Evolutionary conservation across 2,113 vertebrate species (phyloP).

Genomic region (Scortum barcoo): DNA sequence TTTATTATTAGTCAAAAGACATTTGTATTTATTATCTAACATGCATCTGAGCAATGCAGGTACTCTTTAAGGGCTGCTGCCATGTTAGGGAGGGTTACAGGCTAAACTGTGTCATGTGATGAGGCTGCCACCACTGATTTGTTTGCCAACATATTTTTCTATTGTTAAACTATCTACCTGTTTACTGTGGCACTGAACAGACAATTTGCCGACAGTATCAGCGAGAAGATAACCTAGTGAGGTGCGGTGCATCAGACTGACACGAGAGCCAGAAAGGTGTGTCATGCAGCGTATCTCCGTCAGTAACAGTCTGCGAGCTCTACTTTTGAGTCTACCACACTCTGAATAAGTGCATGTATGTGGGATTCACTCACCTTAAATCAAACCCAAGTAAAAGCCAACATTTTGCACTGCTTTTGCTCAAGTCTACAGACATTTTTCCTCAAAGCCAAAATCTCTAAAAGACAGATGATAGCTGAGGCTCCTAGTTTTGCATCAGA

Average conservation of each 20-base stretch:
- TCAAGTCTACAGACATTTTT: not conserved
- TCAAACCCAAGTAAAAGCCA: conserved; percentile 22
- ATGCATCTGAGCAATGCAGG: conserved; percentile 70
- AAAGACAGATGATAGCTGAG: not conserved
- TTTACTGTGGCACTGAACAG: conserved; percentile 26
- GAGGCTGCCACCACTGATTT: conserved; percentile 11
- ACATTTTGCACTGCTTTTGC: conserved; percentile 6
- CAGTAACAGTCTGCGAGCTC: conserved; percentile 25
- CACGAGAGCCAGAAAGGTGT: conserved; percentile 28
- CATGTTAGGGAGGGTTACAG: conserved; percentile 28
- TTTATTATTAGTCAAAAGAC: conserved; percentile 43
- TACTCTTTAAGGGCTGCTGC: conserved; percentile 35
- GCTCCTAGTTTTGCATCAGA: conserved; percentile 17
- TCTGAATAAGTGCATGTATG: conserved; percentile 28
- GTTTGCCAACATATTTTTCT: conserved; percentile 8
- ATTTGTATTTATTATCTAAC: conserved; percentile 50
- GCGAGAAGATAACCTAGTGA: conserved; percentile 37
- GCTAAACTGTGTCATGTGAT: conserved; percentile 21
- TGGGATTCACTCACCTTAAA: conserved; percentile 22
- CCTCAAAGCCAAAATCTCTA: not conserved
- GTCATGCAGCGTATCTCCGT: conserved; percentile 41
- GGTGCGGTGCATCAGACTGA: conserved; percentile 25
- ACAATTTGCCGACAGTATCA: conserved; percentile 16
- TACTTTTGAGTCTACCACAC: conserved; percentile 23
- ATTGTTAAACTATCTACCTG: conserved; percentile 23